A percentile compares a stretch with the other conserved stretches of the same genome.
These are phyloP conservation scores for Vidua macroura DNA, from an alignment of 2,113 vertebrate genomes.

Conservation along the genomic window DNA sequence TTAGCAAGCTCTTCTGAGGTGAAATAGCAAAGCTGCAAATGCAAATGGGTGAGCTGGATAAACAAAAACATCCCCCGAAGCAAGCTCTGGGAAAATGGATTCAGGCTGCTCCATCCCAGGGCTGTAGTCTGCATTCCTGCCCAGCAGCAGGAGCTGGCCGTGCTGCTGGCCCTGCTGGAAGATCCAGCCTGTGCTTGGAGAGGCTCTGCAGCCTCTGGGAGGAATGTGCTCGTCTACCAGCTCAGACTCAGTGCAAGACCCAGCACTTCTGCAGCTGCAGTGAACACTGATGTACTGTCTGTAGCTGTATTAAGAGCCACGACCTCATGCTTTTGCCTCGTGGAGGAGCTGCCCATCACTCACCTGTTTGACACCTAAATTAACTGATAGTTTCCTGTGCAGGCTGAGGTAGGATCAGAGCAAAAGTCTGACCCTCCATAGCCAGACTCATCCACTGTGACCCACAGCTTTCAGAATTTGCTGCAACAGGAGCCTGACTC, in stretches of 20 bases:
- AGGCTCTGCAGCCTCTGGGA: not conserved
- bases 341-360: not conserved
- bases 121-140: not conserved
- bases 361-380: not conserved
- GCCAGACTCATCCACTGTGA: not conserved
- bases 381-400: not conserved
- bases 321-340: not conserved
- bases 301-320: not conserved
- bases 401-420: not conserved
- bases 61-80: not conserved
- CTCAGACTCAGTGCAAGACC: not conserved
- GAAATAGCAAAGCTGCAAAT: not conserved
- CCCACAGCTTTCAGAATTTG: not conserved
- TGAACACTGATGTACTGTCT: not conserved
- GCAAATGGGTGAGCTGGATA: not conserved
- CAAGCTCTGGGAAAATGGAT: not conserved
- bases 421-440: not conserved
- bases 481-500: not conserved
- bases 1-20: slow-evolving; percentile 5
- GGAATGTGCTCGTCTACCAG: not conserved
- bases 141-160: not conserved
- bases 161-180: rapidly evolving
- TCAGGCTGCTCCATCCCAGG: not conserved
- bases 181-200: not conserved
- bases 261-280: not conserved